Conservation (phyloP, 2,888 invertebrate species). For the Craniophora ligustri region DNA sequence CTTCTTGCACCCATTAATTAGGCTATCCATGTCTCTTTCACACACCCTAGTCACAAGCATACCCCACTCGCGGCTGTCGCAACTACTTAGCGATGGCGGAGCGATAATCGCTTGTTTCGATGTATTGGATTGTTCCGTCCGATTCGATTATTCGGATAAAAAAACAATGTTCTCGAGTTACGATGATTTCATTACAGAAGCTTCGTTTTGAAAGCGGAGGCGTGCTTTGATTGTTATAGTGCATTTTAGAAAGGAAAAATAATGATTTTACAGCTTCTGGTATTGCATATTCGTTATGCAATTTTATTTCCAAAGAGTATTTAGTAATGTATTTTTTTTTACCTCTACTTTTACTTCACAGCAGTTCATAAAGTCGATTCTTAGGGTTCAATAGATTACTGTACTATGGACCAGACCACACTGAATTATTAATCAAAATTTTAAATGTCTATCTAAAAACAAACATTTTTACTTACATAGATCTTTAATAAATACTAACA, state of each 20-base stretch:
- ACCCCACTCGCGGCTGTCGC: constrained; percentile 72
- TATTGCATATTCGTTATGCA: not conserved
- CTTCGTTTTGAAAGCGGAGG: constrained; percentile 22
- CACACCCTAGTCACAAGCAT: constrained; percentile 60
- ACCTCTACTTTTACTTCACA: no score
- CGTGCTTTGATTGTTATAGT: constrained; percentile 29
- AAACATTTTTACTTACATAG: no score
- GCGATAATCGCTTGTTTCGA: constrained; percentile 79
- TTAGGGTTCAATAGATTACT: no score
- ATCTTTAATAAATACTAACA: no score
- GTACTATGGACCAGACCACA: no score
- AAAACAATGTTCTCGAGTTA: constrained; percentile 63
- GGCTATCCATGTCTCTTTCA: constrained; percentile 56
- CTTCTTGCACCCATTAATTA: constrained; percentile 49
- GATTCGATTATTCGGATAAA: constrained; percentile 76
- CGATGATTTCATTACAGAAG: constrained; percentile 58
- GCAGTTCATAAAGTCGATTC: no score
- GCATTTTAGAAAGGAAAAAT: not conserved
- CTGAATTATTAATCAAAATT: no score
- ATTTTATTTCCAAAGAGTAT: no score
- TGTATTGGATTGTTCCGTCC: constrained; percentile 83
- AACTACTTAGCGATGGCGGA: constrained; percentile 78
- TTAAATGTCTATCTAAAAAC: no score
- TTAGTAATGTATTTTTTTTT: no score
- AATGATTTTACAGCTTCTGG: not conserved